Conservation (phyloP, 2,888 invertebrate genomes). For the Cryptocheilus praepositus region DNA sequence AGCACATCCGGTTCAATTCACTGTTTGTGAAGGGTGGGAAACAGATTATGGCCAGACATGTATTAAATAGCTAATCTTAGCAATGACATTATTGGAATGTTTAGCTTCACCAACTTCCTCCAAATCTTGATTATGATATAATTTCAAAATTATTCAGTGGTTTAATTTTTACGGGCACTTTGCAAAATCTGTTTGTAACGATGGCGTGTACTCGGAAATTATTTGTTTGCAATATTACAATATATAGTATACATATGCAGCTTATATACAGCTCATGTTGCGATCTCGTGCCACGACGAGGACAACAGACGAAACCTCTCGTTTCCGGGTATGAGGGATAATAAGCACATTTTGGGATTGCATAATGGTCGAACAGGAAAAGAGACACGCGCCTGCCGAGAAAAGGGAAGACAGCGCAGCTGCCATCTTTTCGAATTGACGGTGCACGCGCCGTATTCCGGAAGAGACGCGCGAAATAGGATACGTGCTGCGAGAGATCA, state of each 20-base stretch:
- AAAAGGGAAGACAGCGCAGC: conserved; percentile 29
- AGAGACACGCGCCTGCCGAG: conserved; percentile 31
- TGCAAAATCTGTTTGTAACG: background rate
- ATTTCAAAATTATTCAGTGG: no score
- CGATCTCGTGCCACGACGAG: no score
- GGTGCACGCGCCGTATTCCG: conserved; percentile 2
- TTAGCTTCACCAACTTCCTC: no score
- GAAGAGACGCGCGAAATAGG: conserved; percentile 3
- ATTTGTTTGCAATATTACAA: no score
- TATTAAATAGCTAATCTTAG: no score
- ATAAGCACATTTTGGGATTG: conserved; percentile 47
- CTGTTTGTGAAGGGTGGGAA: background rate
- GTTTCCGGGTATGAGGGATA: conserved; percentile 21
- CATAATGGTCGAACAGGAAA: conserved; percentile 30
- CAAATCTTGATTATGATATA: no score
- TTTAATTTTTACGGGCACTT: no score
- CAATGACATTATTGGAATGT: no score
- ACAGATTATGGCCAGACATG: no score
- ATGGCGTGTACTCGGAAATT: background rate
- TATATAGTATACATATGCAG: no score
- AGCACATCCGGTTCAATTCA: background rate
- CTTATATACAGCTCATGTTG: no score
- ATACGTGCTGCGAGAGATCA: background rate
- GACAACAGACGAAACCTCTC: no score
- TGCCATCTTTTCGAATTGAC: conserved; percentile 20